phyloP scores from a whole-genome alignment of 1,140 invertebrate species.

The Drosophila tropicalis region DNA sequence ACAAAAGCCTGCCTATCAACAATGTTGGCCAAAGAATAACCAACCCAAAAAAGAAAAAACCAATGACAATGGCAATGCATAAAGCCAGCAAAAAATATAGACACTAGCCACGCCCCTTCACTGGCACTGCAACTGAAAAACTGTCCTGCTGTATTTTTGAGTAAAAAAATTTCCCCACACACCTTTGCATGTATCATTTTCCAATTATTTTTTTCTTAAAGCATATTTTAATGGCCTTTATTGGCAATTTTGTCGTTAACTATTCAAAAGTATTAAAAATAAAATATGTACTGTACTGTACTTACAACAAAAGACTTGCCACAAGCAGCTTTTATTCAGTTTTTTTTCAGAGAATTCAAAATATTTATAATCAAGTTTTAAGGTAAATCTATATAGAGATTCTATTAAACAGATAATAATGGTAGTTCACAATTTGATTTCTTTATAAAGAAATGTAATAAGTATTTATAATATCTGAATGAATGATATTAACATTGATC shows the following conservation, averaged over 20 bases:
- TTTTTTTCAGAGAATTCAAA: too few relatives aligned
- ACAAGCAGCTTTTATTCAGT: too few relatives aligned
- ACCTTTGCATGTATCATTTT: conserved; percentile 56
- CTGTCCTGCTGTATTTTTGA: conserved; percentile 29
- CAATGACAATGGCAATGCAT: conserved; percentile 44
- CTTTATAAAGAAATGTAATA: too few relatives aligned
- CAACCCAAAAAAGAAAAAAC: conserved; percentile 37
- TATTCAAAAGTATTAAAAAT: conserved; percentile 24
- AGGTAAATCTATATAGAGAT: too few relatives aligned
- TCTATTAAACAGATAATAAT: too few relatives aligned
- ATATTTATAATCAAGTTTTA: too few relatives aligned
- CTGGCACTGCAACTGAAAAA: conserved; percentile 38
- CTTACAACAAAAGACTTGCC: not conserved
- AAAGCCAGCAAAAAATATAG: conserved; percentile 62
- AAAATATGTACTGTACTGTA: conserved; percentile 20
- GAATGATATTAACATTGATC: too few relatives aligned
- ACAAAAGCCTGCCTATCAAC: conserved; percentile 53
- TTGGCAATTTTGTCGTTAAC: conserved; percentile 60
- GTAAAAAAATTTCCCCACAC: conserved; percentile 32
- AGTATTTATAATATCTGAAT: too few relatives aligned
- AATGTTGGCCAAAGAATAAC: conserved; percentile 22
- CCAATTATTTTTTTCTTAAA: conserved; percentile 69
- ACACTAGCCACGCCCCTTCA: conserved; percentile 56
- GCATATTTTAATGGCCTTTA: conserved; percentile 78
- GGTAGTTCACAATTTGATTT: too few relatives aligned